Evolutionary conservation across 2,113 vertebrate species (phyloP), one percentile per base, ranked within the genome.

Genomic region (Pavo muticus): DNA sequence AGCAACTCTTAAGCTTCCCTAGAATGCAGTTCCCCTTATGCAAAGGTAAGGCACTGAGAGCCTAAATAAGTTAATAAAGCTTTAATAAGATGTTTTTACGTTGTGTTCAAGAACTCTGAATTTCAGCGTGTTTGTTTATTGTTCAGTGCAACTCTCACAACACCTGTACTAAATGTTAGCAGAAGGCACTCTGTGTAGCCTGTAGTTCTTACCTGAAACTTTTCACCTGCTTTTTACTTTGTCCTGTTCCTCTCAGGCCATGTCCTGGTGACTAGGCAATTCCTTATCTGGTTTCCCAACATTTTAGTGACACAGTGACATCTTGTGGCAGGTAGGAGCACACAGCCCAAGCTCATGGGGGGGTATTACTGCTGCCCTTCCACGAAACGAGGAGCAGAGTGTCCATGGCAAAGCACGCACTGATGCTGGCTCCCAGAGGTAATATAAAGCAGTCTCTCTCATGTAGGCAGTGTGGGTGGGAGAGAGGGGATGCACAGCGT

Each of bases 251-350:
- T 91, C 65, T 47, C 40, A 57, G 76, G 52, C 42, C 71, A 0
- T 13, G 16, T 30, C 1, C 83, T 86, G 59, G 21, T 90, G 79
- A 44, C 72, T 39, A 29, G 50, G 35, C 52, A 81, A 86, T 84
- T 54, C 35, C 25, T 52, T 17, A 8, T 47, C 52, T 23, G 18
- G 42, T 71, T 88, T 56, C 45, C 42, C 52, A 24, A 16, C 30
- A 72, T 87, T 75, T 60, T 84, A 68, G 83, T 44, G 92, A 48
- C 77, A 95, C 91, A 96, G 95, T 96, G 96, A 96, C 96, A 96
- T 81, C 95, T 96, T 86, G 96, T 96, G 96, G 96, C 83, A 44
- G 30, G 25, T 63, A 57, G 87, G 44, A 79, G 20, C 23, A 10
- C 7, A 3, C 0, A 73, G 61, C 57, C 42, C 1, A 2, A 37